Base-by-base conservation (phyloP, 2,797 vertebrate species). In the Danio tinwini region DNA sequence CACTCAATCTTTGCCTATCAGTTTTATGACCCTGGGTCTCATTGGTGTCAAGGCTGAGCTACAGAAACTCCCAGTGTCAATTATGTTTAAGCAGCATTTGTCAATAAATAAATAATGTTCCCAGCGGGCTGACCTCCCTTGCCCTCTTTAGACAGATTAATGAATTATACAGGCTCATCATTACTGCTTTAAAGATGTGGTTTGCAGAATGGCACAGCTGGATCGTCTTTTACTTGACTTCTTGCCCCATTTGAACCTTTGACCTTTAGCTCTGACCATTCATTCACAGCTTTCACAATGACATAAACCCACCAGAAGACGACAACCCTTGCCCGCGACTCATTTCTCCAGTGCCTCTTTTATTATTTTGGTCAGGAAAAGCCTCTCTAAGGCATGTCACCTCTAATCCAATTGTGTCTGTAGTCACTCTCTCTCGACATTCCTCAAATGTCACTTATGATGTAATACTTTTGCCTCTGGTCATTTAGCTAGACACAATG, bases 361-460 rank as follows among this genome's bases (percentile, higher is more conserved):
- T 47, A 14, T 40, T 40, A 37, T 62, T 40, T 62, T 37, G 3
- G 53, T 50, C 8, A 40, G n/a, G 16, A 52, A 53, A 39, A 53
- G 14, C 14, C 29, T 53, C 21, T 52, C 21, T 69, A 10, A 52
- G 16, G 14, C 8, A 70, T 70, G 49, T 40, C 67, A 70, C 16
- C 16, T 53, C 10, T n/a, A 70, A 70, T 53, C 10, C 52, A 52
- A 12, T 8, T 69, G 65, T 52, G 68, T 69, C 10, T 53, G 21
- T 53, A 40, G 29, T 70, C 67, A 53, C 14, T 17, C 67, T n/a
- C 7, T 7, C 7, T 47, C 29, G 45, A 67, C 64, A 9, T 50
- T 50, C 21, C 37, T 11, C 37, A 39, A 69, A 53, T 53, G 67
- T 53, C 9, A 70, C 70, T 40, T 39, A 70, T 70, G 29, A 70